Evolutionary conservation across 1,140 invertebrate genomes (phyloP).

Genomic region (Zaprionus capensis): DNA sequence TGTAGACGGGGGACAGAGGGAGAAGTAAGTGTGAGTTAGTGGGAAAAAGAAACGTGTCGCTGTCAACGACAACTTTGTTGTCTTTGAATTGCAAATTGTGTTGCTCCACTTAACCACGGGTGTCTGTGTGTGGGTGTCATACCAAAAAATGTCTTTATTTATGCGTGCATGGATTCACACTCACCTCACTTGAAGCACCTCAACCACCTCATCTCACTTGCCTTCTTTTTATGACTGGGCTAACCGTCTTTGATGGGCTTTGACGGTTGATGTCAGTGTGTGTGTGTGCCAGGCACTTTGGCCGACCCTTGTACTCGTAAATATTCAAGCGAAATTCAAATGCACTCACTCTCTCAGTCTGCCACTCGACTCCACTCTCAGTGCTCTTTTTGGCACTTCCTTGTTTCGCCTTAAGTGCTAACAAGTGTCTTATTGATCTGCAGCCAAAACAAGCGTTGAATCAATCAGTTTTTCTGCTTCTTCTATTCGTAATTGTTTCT

Average conservation of each 20-base stretch:
- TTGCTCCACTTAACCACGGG: constrained; percentile 54
- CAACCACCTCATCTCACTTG: neutral
- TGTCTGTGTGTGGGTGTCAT: constrained; percentile 9
- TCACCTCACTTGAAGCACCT: neutral
- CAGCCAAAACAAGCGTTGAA: constrained; percentile 52
- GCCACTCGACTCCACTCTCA: neutral
- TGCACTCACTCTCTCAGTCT: constrained; percentile 45
- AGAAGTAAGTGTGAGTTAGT: neutral
- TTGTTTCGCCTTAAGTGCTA: constrained; percentile 64
- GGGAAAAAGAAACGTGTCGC: constrained; percentile 25
- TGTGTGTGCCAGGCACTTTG: constrained; percentile 62
- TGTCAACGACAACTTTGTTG: constrained; percentile 60
- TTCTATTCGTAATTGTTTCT: constrained; percentile 32
- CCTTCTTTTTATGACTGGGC: constrained; percentile 26
- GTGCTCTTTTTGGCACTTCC: constrained; percentile 41
- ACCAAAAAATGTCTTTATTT: constrained; percentile 72
- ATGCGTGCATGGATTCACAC: constrained; percentile 65
- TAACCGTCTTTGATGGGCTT: constrained; percentile 37
- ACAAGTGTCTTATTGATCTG: constrained; percentile 60
- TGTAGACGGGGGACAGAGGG: neutral
- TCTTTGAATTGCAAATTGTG: constrained; percentile 79
- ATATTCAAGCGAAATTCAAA: constrained; percentile 75
- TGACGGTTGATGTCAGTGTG: constrained; percentile 10
- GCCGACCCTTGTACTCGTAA: constrained; percentile 63
- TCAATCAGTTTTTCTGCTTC: constrained; percentile 67